phyloP scores from a whole-genome alignment of 2,797 vertebrate species.

The Huso huso region DNA sequence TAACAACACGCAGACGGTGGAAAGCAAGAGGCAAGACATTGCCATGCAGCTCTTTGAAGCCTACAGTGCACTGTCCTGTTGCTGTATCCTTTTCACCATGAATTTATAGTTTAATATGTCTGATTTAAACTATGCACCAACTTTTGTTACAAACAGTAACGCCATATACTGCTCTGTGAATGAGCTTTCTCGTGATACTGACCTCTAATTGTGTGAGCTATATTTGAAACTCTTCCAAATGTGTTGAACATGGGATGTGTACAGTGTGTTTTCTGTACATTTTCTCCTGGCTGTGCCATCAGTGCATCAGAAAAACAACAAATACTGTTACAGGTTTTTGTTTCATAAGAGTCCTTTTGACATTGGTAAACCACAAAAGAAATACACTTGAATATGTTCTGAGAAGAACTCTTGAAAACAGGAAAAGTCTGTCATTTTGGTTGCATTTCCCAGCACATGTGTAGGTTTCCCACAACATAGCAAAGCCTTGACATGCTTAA shows the following conservation, averaged over 20 bases:
- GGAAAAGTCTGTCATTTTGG: slow-evolving; percentile 24
- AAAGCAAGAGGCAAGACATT: slow-evolving; percentile 87
- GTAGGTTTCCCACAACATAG: slow-evolving; percentile 21
- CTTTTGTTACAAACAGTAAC: no score
- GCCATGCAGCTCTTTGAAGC: slow-evolving; percentile 94
- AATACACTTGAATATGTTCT: slow-evolving; percentile 15
- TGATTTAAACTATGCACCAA: no score
- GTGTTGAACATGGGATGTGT: no score
- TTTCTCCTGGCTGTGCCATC: neutral
- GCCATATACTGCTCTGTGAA: no score
- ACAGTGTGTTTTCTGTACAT: no score
- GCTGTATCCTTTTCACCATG: slow-evolving; percentile 82
- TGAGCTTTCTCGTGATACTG: no score
- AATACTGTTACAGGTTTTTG: neutral
- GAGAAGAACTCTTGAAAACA: slow-evolving; percentile 21
- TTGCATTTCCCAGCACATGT: slow-evolving; percentile 36
- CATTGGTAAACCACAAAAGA: no score
- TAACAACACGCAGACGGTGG: slow-evolving; percentile 88
- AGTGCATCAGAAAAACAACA: neutral
- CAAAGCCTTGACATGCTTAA: slow-evolving; percentile 3
- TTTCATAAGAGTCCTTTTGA: neutral
- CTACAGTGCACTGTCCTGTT: slow-evolving; percentile 97
- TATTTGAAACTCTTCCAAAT: no score
- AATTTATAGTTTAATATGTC: no score
- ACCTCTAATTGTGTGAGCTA: no score